Evolutionary conservation across 2,113 vertebrate genomes (phyloP).

Genomic region (Xerus inauris): DNA sequence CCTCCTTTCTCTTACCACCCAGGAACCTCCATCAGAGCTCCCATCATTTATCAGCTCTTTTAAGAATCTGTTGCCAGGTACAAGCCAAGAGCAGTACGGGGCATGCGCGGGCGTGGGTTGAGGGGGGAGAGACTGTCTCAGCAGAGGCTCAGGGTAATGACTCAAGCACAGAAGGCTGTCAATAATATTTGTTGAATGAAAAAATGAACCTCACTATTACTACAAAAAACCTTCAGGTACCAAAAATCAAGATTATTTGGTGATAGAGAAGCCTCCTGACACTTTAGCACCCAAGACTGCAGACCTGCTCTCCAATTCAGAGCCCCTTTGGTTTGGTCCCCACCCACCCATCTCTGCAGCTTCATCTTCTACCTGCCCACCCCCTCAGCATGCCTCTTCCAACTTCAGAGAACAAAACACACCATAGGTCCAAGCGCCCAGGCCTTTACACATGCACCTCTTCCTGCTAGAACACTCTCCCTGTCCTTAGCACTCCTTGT

Average conservation of each 20-base stretch:
- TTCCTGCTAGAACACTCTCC: background rate
- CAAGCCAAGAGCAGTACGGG: background rate
- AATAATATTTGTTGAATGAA: background rate
- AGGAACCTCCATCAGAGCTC: background rate
- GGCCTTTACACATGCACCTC: background rate
- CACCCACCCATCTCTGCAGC: background rate
- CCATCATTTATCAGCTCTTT: background rate
- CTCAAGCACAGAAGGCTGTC: conserved; percentile 3
- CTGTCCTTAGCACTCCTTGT: background rate
- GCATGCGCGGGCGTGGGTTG: too few relatives aligned
- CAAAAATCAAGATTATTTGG: background rate
- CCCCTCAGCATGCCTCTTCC: background rate
- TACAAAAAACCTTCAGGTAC: background rate
- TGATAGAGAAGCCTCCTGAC: background rate
- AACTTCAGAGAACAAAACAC: background rate
- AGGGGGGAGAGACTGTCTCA: background rate
- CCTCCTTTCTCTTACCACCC: background rate
- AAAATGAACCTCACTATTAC: conserved; percentile 24
- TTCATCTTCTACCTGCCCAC: background rate
- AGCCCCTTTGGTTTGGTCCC: background rate
- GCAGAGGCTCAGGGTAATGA: background rate
- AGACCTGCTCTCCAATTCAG: background rate
- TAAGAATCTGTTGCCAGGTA: background rate
- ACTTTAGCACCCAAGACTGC: background rate
- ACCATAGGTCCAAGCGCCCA: background rate